Percentiles rank a stretch among this genome's conserved stretches.
phyloP scores from a whole-genome alignment of 2,797 vertebrate genomes.

The Anabacerthia variegaticeps region DNA sequence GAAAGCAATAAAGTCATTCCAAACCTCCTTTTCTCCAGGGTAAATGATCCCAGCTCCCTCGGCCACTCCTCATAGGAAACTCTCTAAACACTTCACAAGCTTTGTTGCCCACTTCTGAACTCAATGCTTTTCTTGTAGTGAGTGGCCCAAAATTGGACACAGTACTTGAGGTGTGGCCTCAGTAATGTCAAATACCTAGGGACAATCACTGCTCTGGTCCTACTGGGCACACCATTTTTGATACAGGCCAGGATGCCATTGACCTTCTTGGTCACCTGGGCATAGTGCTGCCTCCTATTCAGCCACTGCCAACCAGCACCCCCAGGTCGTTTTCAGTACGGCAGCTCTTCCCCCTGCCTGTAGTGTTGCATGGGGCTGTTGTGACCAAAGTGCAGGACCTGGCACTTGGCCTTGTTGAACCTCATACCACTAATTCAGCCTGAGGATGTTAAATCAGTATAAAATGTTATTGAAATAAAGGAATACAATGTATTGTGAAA shows the following conservation, averaged over 20 bases:
- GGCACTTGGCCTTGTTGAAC: background rate
- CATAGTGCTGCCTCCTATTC: background rate
- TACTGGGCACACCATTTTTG: background rate
- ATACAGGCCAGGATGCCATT: background rate
- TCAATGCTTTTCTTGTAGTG: background rate
- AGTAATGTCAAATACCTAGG: accelerated
- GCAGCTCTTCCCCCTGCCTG: background rate
- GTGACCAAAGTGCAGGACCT: background rate
- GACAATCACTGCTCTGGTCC: background rate
- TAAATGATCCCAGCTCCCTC: background rate
- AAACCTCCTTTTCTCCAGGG: background rate
- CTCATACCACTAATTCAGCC: background rate
- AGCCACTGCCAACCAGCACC: accelerated
- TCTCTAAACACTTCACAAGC: background rate
- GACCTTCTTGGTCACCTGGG: background rate
- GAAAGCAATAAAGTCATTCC: background rate
- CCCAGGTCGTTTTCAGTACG: background rate
- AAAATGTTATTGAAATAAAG: background rate
- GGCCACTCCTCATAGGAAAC: background rate
- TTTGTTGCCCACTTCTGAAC: accelerated
- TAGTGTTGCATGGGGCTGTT: too few species aligned
- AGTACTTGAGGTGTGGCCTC: accelerated
- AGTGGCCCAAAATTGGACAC: background rate
- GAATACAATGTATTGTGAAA: background rate
- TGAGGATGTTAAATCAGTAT: background rate